Evolutionary conservation across 2,113 vertebrate genomes (phyloP).

Genomic region (Felis chaus): DNA sequence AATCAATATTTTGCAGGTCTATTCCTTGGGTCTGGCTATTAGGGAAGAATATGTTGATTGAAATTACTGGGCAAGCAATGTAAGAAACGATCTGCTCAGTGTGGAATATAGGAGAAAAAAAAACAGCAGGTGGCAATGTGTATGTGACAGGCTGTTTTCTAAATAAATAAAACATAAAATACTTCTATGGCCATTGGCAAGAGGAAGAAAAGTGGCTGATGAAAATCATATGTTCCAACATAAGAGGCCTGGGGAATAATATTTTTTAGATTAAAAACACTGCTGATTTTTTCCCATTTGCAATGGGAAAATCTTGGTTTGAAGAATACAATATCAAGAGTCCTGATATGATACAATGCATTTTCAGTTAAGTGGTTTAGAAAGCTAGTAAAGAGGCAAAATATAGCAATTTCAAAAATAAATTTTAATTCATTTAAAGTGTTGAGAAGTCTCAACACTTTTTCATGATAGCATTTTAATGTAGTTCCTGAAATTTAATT

Average conservation of each 20-base stretch:
- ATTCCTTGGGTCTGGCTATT: background rate
- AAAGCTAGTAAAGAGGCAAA: background rate
- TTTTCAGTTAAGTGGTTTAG: background rate
- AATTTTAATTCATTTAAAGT: background rate
- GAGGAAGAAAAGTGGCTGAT: conserved; percentile 1
- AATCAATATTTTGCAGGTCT: background rate
- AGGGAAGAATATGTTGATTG: background rate
- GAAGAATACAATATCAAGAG: background rate
- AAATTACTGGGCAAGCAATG: background rate
- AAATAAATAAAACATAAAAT: conserved; percentile 29
- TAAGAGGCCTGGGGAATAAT: background rate
- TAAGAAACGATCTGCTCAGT: background rate
- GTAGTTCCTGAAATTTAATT: conserved; percentile 6
- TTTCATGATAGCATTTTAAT: background rate
- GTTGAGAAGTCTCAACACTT: background rate
- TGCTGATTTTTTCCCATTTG: background rate
- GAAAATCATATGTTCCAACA: background rate
- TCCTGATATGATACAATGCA: background rate
- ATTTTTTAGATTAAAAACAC: conserved; percentile 37
- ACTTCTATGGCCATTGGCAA: background rate
- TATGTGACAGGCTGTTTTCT: background rate
- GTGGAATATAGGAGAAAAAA: background rate
- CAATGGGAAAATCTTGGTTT: conserved; percentile 39
- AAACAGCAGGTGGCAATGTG: background rate
- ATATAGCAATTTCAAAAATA: conserved; percentile 3